A percentile compares a stretch with the other conserved stretches of the same genome.
Conservation (phyloP, 2,888 invertebrate species). For the Proisotoma minuta region DNA sequence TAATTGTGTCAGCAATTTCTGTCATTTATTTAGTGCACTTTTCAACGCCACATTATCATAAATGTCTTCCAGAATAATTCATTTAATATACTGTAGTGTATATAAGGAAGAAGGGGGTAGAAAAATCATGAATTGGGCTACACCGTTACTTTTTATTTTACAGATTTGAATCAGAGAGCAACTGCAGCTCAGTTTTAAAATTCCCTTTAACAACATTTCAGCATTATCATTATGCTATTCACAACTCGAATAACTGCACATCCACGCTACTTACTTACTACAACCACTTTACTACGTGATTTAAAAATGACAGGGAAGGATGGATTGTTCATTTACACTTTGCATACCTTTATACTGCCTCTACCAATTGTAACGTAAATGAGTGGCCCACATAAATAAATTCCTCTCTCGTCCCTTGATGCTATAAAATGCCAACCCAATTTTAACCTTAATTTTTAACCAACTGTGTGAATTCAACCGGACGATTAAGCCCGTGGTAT, state of each 20-base stretch:
- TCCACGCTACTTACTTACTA: neutral
- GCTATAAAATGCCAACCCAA: neutral
- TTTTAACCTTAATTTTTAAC: neutral
- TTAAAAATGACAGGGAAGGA: neutral
- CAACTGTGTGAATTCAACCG: too few relatives aligned
- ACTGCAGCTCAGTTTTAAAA: neutral
- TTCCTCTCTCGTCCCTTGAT: neutral
- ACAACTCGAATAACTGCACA: conserved; percentile 2
- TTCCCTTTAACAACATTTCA: neutral
- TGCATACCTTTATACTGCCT: neutral
- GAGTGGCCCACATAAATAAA: conserved; percentile 1
- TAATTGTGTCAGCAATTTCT: too few relatives aligned
- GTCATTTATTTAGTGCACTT: too few relatives aligned
- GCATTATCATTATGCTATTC: neutral
- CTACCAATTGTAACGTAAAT: conserved; percentile 2
- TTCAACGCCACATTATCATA: too few relatives aligned
- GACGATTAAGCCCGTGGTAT: too few relatives aligned
- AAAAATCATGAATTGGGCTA: conserved; percentile 2
- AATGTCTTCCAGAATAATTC: too few relatives aligned
- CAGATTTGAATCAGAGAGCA: neutral
- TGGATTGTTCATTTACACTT: neutral
- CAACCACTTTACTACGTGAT: neutral
- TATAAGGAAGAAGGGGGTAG: neutral
- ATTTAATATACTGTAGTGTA: too few relatives aligned
- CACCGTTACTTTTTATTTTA: conserved; percentile 3